A percentile compares a stretch with the other conserved stretches of the same genome.
phyloP scores from a whole-genome alignment of 92 coral and sea anemone species.

The Actinostola sp. region DNA sequence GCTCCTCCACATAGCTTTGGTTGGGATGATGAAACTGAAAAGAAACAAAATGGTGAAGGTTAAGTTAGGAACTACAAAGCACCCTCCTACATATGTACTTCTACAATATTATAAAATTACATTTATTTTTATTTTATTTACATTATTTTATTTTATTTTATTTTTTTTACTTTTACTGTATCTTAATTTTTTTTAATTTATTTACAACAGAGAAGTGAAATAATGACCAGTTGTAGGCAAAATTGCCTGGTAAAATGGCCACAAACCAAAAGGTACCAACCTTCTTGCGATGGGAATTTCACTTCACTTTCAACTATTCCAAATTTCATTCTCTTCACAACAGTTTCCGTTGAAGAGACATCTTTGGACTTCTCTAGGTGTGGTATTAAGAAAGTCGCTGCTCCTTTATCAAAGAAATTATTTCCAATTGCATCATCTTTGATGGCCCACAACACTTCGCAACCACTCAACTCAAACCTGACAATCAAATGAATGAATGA shows the following conservation, averaged over 20 bases:
- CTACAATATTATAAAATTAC: too few relatives aligned
- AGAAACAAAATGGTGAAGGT: not conserved
- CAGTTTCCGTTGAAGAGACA: conserved; percentile 22
- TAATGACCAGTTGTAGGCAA: not conserved
- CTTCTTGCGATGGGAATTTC: conserved; percentile 14
- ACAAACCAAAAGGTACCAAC: not conserved
- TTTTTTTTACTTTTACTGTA: too few relatives aligned
- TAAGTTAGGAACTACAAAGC: too few relatives aligned
- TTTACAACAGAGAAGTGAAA: not conserved
- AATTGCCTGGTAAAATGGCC: too few relatives aligned
- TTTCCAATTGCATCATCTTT: conserved; percentile 93
- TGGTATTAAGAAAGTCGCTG: conserved; percentile 87
- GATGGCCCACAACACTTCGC: conserved; percentile 94
- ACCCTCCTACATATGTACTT: too few relatives aligned
- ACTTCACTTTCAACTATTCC: conserved; percentile 36
- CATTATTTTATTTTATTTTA: too few relatives aligned
- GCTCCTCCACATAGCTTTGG: conserved; percentile 72
- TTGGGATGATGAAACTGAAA: not conserved
- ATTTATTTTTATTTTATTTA: too few relatives aligned
- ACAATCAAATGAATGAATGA: too few relatives aligned
- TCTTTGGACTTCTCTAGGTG: conserved; percentile 47
- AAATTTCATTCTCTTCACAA: conserved; percentile 60
- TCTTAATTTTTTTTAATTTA: too few relatives aligned
- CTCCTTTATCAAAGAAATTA: conserved; percentile 92
- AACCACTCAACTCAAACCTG: conserved; percentile 85